Conservation (phyloP, 2,888 invertebrate species). For the Nomada ferruginata region DNA sequence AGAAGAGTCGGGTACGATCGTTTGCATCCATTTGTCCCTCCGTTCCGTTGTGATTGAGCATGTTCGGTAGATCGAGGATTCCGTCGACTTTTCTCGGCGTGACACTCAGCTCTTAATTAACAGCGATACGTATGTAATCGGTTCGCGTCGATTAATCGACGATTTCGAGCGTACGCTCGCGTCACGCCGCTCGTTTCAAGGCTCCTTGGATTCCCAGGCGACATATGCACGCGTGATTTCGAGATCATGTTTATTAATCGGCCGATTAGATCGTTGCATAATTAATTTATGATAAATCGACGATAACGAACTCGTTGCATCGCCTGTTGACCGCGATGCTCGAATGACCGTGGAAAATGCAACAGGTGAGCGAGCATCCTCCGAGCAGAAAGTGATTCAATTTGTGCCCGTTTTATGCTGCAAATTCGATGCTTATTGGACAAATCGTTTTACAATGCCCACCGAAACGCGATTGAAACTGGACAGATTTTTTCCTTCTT, state of each 20-base stretch:
- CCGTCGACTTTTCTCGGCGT: too few species aligned
- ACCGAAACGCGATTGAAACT: background rate
- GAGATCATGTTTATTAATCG: constrained; percentile 54
- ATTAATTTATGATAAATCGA: constrained; percentile 80
- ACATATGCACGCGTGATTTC: constrained; percentile 22
- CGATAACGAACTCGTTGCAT: constrained; percentile 34
- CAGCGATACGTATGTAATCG: constrained; percentile 3
- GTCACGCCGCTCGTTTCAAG: constrained; percentile 29
- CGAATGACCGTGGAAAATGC: constrained; percentile 50
- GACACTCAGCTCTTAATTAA: too few species aligned
- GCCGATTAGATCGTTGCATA: constrained; percentile 77
- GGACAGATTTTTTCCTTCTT: background rate
- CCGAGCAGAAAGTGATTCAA: constrained; percentile 29
- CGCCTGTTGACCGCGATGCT: constrained; percentile 64
- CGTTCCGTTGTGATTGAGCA: constrained; percentile 9
- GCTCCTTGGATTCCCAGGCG: constrained; percentile 18
- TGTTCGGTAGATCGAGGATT: too few species aligned
- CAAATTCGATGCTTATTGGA: background rate
- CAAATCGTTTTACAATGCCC: background rate
- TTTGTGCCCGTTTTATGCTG: background rate
- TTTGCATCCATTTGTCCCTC: constrained; percentile 11
- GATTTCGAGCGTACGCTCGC: constrained; percentile 6
- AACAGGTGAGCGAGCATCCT: constrained; percentile 68
- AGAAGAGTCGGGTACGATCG: background rate
- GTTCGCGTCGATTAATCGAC: background rate